These are phyloP conservation scores for Varecia variegata DNA, from an alignment of 2,797 vertebrate genomes.

Conservation along the genomic window DNA sequence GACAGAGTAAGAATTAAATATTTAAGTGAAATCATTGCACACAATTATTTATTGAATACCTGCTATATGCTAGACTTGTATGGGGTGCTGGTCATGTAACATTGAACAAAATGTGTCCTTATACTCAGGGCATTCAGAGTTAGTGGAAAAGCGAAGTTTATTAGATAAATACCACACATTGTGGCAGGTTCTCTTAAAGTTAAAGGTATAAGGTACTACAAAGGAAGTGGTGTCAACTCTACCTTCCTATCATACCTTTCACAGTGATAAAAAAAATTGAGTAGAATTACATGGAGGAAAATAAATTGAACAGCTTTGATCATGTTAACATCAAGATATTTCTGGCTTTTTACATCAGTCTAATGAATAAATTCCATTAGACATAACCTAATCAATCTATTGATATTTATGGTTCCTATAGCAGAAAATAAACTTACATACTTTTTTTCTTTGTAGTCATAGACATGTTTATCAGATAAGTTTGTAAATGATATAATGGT, in stretches of 20 bases:
- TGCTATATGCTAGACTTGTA: not conserved
- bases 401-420: not conserved
- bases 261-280: not conserved
- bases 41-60: not conserved
- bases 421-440: not conserved
- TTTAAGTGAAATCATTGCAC: not conserved
- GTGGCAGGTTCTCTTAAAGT: not conserved
- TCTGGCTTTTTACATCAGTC: not conserved
- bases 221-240: not conserved
- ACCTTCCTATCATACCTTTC: not conserved
- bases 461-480: not conserved
- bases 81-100: not conserved
- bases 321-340: not conserved
- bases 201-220: not conserved
- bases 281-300: not conserved
- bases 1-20: not conserved
- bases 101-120: not conserved
- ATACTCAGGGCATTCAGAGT: not conserved
- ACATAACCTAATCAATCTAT: not conserved
- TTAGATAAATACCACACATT: not conserved
- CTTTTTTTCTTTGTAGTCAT: not conserved
- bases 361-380: not conserved
- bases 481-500: not conserved
- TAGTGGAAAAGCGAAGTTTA: not conserved
- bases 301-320: not conserved